These are phyloP conservation scores for Cenopis cana DNA, from an alignment of 2,888 invertebrate species.

Conservation along the genomic window DNA sequence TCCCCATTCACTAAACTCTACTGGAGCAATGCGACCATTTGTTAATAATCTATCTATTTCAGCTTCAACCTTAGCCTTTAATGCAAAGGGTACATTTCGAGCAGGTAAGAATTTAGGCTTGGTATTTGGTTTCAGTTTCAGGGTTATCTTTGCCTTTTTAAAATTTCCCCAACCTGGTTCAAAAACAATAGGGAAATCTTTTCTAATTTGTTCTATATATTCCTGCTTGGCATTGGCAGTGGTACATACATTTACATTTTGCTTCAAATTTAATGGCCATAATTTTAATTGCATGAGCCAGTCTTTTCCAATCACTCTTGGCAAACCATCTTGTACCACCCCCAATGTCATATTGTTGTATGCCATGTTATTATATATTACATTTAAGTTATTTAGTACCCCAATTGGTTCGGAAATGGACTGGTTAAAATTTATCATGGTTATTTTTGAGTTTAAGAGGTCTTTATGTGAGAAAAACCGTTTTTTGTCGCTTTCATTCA, in stretches of 20 bases:
- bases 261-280: conserved; percentile 13
- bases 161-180: conserved; percentile 18
- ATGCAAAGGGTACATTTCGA: conserved; percentile 8
- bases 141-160: not conserved
- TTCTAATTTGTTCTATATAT: conserved; percentile 2
- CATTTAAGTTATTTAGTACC: not conserved
- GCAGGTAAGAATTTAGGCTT: conserved; percentile 9
- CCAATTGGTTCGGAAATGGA: conserved; percentile 18
- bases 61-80: conserved; percentile 11
- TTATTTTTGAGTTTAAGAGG: not conserved
- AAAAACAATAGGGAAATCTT: conserved; percentile 9
- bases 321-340: conserved; percentile 2
- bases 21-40: conserved; percentile 23
- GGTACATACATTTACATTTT: conserved; percentile 9
- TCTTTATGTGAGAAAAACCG: too few species aligned
- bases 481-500: conserved; percentile 6
- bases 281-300: conserved; percentile 3
- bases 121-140: conserved; percentile 14
- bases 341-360: not conserved
- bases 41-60: conserved; percentile 10
- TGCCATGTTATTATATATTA: not conserved
- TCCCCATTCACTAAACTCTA: conserved; percentile 25
- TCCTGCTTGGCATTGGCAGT: not conserved
- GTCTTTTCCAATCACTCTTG: conserved; percentile 9
- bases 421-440: conserved; percentile 10